phyloP scores from a whole-genome alignment of 2,888 invertebrate species.

The Abrostola triplasia region DNA sequence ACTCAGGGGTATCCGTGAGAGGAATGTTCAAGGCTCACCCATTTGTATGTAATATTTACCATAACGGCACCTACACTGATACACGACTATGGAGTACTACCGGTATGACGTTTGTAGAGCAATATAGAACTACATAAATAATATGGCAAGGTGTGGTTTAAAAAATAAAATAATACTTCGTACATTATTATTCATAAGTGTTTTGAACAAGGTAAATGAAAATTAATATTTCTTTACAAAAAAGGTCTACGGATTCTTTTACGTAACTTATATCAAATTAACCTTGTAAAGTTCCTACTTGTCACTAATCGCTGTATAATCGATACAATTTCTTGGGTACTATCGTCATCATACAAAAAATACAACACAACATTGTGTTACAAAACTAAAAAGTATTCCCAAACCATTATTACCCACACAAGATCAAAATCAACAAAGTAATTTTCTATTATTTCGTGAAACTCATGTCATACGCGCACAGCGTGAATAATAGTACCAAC shows the following conservation, averaged over 20 bases:
- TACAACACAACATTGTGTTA: background rate
- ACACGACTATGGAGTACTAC: conserved; percentile 12
- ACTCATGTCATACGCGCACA: conserved; percentile 37
- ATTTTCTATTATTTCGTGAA: conserved; percentile 45
- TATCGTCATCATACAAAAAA: background rate
- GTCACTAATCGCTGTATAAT: background rate
- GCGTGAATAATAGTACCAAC: conserved; percentile 52
- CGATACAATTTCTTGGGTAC: background rate
- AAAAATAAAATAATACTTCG: no score
- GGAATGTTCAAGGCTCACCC: conserved; percentile 53
- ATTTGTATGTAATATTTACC: conserved; percentile 62
- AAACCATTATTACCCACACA: background rate
- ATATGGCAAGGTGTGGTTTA: no score
- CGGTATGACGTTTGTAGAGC: background rate
- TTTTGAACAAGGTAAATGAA: no score
- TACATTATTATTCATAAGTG: no score
- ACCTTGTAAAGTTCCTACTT: no score
- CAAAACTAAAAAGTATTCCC: background rate
- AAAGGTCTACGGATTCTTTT: no score
- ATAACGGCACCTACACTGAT: conserved; percentile 34
- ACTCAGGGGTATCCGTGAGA: conserved; percentile 40
- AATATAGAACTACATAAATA: no score
- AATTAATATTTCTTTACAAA: no score
- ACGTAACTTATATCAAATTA: no score
- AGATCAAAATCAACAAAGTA: conserved; percentile 36